A percentile compares a stretch with the other conserved stretches of the same genome.
phyloP scores from a whole-genome alignment of 2,888 invertebrate species.

The Quadroppia sp. region DNA sequence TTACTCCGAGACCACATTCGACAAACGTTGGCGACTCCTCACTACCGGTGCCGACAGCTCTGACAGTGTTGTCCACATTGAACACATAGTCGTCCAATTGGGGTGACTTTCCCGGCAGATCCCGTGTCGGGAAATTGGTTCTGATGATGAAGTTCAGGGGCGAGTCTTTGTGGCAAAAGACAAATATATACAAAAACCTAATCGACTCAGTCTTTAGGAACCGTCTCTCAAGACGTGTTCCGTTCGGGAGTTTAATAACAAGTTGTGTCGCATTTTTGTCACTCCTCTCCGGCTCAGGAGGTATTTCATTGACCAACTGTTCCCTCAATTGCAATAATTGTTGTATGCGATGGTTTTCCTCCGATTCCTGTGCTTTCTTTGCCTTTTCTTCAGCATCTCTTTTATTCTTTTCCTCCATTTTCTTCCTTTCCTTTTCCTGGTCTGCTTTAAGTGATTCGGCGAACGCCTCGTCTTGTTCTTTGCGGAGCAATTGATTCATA shows the following conservation, averaged over 20 bases:
- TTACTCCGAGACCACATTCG: conserved; percentile 76
- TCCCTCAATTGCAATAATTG: conserved; percentile 50
- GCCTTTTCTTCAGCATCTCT: conserved; percentile 52
- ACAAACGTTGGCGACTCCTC: conserved; percentile 60
- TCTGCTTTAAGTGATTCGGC: conserved; percentile 83
- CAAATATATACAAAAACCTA: conserved; percentile 87
- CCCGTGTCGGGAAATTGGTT: conserved; percentile 87
- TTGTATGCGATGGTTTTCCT: conserved; percentile 56
- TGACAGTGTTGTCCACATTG: conserved; percentile 51
- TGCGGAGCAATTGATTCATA: conserved; percentile 76
- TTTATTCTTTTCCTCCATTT: conserved; percentile 61
- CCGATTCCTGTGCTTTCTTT: conserved; percentile 58
- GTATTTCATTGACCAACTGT: conserved; percentile 52
- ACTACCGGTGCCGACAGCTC: not conserved
- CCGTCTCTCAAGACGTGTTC: conserved; percentile 77
- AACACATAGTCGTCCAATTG: conserved; percentile 47
- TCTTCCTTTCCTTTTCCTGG: conserved; percentile 82
- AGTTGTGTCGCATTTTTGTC: conserved; percentile 70
- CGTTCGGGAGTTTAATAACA: conserved; percentile 85
- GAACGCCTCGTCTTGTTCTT: conserved; percentile 91
- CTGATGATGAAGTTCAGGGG: conserved; percentile 92
- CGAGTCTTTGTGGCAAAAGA: conserved; percentile 88
- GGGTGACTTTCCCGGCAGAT: conserved; percentile 63
- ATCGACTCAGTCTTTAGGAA: conserved; percentile 76
- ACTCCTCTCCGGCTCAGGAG: conserved; percentile 67